Evolutionary conservation across 2,888 invertebrate genomes (phyloP).

Genomic region (Amblyteles armatorius): DNA sequence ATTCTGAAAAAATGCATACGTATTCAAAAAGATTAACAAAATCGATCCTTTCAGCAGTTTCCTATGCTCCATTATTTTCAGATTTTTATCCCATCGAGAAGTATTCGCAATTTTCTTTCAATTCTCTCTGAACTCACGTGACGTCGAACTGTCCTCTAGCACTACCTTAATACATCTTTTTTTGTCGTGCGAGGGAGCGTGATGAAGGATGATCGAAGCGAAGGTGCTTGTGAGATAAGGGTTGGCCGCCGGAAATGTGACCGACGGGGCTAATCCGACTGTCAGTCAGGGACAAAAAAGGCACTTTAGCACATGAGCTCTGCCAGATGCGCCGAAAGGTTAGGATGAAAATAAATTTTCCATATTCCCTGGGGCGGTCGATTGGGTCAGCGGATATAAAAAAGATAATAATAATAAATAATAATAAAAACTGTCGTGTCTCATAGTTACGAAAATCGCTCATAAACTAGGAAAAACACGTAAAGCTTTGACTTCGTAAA

Average conservation of each 20-base stretch:
- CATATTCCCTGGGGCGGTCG: constrained; percentile 46
- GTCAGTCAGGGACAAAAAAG: constrained; percentile 16
- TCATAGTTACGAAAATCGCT: background rate
- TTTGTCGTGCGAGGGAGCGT: background rate
- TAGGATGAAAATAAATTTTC: constrained; percentile 49
- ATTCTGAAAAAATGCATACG: no score
- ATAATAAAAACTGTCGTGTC: constrained; percentile 5
- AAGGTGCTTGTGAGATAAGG: constrained; percentile 5
- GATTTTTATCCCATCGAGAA: no score
- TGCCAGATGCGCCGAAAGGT: constrained; percentile 26
- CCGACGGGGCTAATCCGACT: constrained; percentile 17
- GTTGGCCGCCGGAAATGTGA: constrained; percentile 18
- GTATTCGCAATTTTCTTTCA: no score
- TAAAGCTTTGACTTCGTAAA: background rate
- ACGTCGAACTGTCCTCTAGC: no score
- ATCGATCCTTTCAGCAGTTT: no score
- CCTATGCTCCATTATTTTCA: no score
- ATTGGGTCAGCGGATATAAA: background rate
- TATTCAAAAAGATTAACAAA: no score
- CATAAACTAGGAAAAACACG: background rate
- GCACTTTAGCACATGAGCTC: background rate
- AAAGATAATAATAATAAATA: background rate
- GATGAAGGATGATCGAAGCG: constrained; percentile 7
- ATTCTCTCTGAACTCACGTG: no score
- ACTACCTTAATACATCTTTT: background rate